These are phyloP conservation scores for Volucella inanis DNA, from an alignment of 2,888 invertebrate species.

Conservation along the genomic window DNA sequence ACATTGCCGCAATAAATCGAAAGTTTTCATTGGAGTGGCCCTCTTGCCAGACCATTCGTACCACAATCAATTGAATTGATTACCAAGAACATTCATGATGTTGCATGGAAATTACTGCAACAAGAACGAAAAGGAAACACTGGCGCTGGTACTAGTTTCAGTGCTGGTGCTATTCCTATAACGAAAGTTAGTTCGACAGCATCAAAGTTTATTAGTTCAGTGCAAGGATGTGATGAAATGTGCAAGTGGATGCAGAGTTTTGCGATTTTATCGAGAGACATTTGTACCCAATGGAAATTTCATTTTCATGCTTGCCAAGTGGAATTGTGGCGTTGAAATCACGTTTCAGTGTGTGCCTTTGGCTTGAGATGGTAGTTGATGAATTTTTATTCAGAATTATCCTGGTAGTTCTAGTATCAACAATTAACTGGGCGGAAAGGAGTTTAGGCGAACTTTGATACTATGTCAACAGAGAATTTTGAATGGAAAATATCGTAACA, in stretches of 20 bases:
- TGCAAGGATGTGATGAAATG: constrained; percentile 38
- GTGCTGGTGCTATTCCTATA: background rate
- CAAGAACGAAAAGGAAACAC: background rate
- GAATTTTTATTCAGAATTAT: constrained; percentile 7
- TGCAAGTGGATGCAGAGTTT: constrained; percentile 24
- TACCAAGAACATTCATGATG: background rate
- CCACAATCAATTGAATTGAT: background rate
- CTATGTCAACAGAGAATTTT: no score
- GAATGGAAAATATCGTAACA: no score
- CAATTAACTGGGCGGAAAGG: no score
- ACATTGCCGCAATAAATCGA: constrained; percentile 37
- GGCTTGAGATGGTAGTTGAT: constrained; percentile 9
- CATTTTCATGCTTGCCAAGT: constrained; percentile 42
- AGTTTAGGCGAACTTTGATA: no score
- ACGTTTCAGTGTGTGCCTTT: constrained; percentile 52
- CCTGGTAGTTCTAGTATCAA: no score
- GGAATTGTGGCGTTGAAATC: constrained; percentile 47
- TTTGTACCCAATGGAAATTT: constrained; percentile 41
- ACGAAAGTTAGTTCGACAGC: constrained; percentile 54
- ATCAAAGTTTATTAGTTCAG: constrained; percentile 65
- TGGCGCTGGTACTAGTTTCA: background rate
- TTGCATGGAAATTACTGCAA: constrained; percentile 30
- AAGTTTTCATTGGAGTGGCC: constrained; percentile 25
- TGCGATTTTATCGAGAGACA: constrained; percentile 31
- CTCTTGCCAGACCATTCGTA: background rate